Base-by-base conservation (phyloP, 2,888 invertebrate genomes). In the Eurytoma californica region DNA sequence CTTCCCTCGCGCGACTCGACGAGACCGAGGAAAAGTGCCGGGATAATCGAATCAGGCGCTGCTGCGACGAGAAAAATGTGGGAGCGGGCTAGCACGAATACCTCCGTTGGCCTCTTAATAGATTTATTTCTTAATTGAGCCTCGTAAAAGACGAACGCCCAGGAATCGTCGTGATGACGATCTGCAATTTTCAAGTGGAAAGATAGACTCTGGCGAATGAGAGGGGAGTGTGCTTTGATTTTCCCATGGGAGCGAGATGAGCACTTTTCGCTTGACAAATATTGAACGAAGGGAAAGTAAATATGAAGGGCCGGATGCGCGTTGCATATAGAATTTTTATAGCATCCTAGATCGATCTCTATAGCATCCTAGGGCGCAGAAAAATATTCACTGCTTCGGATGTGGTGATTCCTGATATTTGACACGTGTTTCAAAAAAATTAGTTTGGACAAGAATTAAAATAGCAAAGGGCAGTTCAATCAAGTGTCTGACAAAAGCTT, bases 1-100 rank as follows among this genome's bases (percentile, higher is more conserved):
- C 86, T 85, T 80, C 81, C 53, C 58, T 61, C 51, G 61, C 53
- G 72, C 69, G 47, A 65, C 9, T 47, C 60, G 60, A 24, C 24
- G 30, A n/a, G 61, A 39, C 39, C n/a, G n/a, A n/a, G 61, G 61
- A n/a, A 61, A 63, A 63, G 30, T 13, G 39, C 12, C 18, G n/a
- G 9, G 39, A 47, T 63, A 63, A 63, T 63, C 63, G 47, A 63
- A 63, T 47, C 12, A 63, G 60, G 60, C 4, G 20, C 3, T 20
- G 20, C 58, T 39, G 28, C 1, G 13, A 4, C 14, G 28, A 13
- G 3, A 28, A 28, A 28, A 60, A 60, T 24, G 9, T 39, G 24
- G 60, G 60, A 28, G 13, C 28, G 28, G 60, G 60, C 28, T 60
- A 5, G 60, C 0, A 1, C 39, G 5, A 39, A 39, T 0, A 39